These are phyloP conservation scores for Drosophila elegans DNA, from an alignment of 1,140 invertebrate genomes.

Conservation along the genomic window DNA sequence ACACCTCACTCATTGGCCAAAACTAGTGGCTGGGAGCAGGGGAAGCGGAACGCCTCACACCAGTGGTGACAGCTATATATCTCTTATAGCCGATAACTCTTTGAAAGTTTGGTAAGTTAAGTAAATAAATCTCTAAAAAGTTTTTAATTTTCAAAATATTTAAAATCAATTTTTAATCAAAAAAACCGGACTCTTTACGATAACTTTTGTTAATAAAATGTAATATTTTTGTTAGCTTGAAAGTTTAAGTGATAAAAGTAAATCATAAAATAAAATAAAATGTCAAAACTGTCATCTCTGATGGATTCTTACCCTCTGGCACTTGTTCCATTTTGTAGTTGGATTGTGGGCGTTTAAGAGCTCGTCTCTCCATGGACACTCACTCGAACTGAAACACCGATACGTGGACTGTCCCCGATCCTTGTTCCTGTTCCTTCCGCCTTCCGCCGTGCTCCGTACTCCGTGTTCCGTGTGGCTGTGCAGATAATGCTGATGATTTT, in stretches of 20 bases:
- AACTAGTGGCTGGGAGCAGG: neutral
- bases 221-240: too few species aligned
- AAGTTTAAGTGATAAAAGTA: too few species aligned
- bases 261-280: too few species aligned
- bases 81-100: too few species aligned
- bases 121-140: too few species aligned
- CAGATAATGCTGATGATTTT: slow-evolving; percentile 75
- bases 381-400: slow-evolving; percentile 9
- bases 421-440: slow-evolving; percentile 1
- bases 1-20: slow-evolving; percentile 58
- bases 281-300: slow-evolving; percentile 13
- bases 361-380: slow-evolving; percentile 31
- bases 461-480: slow-evolving; percentile 50
- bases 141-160: too few species aligned
- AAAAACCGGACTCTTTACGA: too few species aligned
- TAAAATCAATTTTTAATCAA: too few species aligned
- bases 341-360: slow-evolving; percentile 29
- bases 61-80: slow-evolving; percentile 10
- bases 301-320: neutral
- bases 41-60: neutral
- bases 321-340: slow-evolving; percentile 53
- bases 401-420: neutral
- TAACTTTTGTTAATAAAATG: too few species aligned
- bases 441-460: neutral
- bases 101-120: neutral